These are phyloP conservation scores for Nipponia nippon DNA, from an alignment of 2,113 vertebrate species.

Conservation along the genomic window DNA sequence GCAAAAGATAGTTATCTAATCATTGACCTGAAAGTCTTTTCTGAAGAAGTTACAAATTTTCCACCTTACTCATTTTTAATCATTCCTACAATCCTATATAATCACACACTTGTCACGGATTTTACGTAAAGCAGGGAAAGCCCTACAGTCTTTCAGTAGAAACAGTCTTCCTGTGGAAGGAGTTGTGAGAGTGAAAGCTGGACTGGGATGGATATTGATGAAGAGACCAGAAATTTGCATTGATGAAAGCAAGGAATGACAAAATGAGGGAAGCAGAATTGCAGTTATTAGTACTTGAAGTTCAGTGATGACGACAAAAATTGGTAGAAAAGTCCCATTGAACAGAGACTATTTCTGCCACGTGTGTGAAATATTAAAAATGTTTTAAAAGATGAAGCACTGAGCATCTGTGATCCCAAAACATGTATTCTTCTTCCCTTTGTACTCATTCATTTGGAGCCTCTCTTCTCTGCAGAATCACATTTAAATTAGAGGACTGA, in stretches of 20 bases:
- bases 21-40: not conserved
- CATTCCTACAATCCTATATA: not conserved
- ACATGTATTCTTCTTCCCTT: not conserved
- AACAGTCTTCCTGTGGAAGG: not conserved
- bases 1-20: not conserved
- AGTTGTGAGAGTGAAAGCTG: not conserved
- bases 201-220: not conserved
- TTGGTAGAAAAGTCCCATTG: not conserved
- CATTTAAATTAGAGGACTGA: not conserved
- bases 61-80: not conserved
- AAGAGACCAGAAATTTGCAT: not conserved
- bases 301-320: not conserved
- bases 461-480: not conserved
- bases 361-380: not conserved
- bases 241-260: not conserved
- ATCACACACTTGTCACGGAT: accelerated
- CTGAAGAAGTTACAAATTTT: not conserved
- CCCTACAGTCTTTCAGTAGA: not conserved
- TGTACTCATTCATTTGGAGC: not conserved
- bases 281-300: not conserved
- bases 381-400: not conserved
- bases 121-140: not conserved
- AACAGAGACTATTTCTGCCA: not conserved
- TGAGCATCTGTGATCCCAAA: not conserved
- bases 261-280: not conserved